Base-by-base conservation (phyloP, 2,113 vertebrate species). In the Scalopus aquaticus region DNA sequence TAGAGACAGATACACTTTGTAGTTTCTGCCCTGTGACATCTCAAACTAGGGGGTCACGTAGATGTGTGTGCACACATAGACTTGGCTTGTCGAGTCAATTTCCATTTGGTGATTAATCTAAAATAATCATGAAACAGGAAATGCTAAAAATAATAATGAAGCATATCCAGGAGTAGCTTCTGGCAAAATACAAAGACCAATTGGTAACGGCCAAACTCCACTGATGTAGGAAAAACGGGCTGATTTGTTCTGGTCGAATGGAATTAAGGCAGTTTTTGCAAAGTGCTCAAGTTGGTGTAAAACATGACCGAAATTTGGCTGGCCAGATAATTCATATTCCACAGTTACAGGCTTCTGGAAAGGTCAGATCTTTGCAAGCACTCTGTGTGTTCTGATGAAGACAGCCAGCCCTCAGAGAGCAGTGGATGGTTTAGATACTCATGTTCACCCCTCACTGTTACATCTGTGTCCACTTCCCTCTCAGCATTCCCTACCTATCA, bases 171-270 rank as follows among this genome's bases (percentile, higher is more conserved):
- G 91, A 94, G 98, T 97, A 94, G 98, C 97, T 98, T 97, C 96
- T 88, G 97, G 96, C 92, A 96, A 96, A 94, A 96, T 78, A 97
- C 97, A 96, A 76, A 6, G 95, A 97, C 98, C 95, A 96, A 95
- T 97, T 97, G 95, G 95, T 96, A 77, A 94, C 96, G 95, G 94
- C 86, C 94, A 95, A 95, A 91, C 42, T 98, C 93, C 80, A 96
- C 67, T 0, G 84, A 97, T 93, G 79, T 91, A 92, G 69, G 91
- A 97, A 98, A 93, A 83, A 97, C 77, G 94, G 96, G 94, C 76
- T 95, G 92, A 96, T 95, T 97, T 96, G 89, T 93, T 97, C 42
- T 81, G 58, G 83, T 79, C 95, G 82, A 96, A 93, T 77, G 86
- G 96, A 97, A 94, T 85, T 85, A 92, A 96, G 93, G 91, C 81